Percentiles rank a stretch among this genome's conserved stretches.
Evolutionary conservation across 2,888 invertebrate species (phyloP).

Genomic region (Anorthoa munda): DNA sequence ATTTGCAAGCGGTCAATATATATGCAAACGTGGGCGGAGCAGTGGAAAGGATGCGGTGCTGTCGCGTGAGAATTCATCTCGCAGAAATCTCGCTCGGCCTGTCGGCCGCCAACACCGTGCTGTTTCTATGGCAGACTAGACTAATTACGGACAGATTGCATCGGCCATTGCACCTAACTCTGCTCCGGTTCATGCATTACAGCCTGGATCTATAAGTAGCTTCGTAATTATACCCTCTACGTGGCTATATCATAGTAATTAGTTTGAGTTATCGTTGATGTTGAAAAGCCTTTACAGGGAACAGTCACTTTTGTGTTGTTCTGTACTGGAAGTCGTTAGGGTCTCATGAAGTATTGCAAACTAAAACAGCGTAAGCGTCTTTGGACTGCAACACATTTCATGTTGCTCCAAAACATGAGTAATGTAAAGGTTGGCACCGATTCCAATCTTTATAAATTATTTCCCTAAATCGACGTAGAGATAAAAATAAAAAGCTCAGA

Average conservation of each 20-base stretch:
- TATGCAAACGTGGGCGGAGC: slow-evolving; percentile 65
- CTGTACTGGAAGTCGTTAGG: background rate
- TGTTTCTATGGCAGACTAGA: slow-evolving; percentile 71
- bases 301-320: background rate
- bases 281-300: slow-evolving; percentile 10
- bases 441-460: background rate
- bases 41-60: slow-evolving; percentile 62
- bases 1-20: slow-evolving; percentile 43
- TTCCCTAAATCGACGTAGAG: background rate
- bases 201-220: slow-evolving; percentile 49
- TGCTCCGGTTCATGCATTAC: slow-evolving; percentile 76
- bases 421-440: background rate
- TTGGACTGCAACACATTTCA: background rate
- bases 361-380: background rate
- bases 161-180: slow-evolving; percentile 79
- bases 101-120: slow-evolving; percentile 61
- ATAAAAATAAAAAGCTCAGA: slow-evolving; percentile 9
- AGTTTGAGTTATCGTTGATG: slow-evolving; percentile 24
- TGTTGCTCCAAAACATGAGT: background rate
- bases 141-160: slow-evolving; percentile 83
- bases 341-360: background rate
- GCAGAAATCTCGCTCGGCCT: slow-evolving; percentile 69
- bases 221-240: slow-evolving; percentile 27
- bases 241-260: slow-evolving; percentile 20
- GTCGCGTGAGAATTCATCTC: slow-evolving; percentile 76